Conservation (phyloP, 2,888 invertebrate genomes). For the Apeira syringaria region DNA sequence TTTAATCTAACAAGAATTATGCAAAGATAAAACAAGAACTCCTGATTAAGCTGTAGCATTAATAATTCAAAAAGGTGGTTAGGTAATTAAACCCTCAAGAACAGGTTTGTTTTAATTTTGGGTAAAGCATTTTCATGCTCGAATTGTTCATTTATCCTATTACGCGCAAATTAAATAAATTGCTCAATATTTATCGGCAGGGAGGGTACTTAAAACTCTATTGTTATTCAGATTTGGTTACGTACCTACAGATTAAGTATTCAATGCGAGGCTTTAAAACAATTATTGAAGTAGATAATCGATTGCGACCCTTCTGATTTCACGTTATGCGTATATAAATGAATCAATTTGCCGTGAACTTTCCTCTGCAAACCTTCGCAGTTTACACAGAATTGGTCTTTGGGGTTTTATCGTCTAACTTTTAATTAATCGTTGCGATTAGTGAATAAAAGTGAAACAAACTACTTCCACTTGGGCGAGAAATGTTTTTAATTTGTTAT, state of each 20-base stretch:
- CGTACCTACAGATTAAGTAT: constrained; percentile 13
- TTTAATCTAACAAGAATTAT: not conserved
- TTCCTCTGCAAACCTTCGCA: constrained; percentile 51
- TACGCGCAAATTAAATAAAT: constrained; percentile 18
- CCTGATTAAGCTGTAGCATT: not conserved
- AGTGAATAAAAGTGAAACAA: constrained; percentile 46
- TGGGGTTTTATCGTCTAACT: constrained; percentile 63
- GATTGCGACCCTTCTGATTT: constrained; percentile 44
- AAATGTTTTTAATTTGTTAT: constrained; percentile 19
- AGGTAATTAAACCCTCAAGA: constrained; percentile 9
- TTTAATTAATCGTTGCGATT: constrained; percentile 65
- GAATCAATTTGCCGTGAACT: constrained; percentile 52
- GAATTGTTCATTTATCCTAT: constrained; percentile 19
- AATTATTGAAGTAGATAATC: constrained; percentile 38
- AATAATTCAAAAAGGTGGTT: constrained; percentile 4
- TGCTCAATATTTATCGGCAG: constrained; percentile 20
- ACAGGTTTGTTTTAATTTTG: constrained; percentile 13
- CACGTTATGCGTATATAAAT: constrained; percentile 52
- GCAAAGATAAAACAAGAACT: not conserved
- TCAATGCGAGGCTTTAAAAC: constrained; percentile 8
- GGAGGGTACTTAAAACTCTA: constrained; percentile 17
- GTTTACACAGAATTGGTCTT: constrained; percentile 50
- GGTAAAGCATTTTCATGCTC: constrained; percentile 15
- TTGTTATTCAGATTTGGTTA: constrained; percentile 18
- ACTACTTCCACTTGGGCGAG: constrained; percentile 31